These are phyloP conservation scores for Theretra japonica DNA, from an alignment of 2,888 invertebrate species.

Conservation along the genomic window DNA sequence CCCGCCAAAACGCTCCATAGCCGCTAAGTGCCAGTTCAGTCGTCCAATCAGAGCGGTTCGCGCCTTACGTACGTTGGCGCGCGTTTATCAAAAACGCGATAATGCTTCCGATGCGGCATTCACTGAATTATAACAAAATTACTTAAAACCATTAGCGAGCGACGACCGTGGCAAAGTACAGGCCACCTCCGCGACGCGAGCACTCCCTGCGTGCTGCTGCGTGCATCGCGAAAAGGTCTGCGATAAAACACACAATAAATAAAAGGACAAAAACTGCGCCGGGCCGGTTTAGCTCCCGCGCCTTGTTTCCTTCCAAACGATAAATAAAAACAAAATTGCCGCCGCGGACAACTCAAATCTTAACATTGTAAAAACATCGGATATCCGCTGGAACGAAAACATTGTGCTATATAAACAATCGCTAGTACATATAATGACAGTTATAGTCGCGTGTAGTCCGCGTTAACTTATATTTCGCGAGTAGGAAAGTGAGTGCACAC, in stretches of 20 bases:
- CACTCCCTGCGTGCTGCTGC: conserved; percentile 52
- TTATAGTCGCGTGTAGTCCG: neutral
- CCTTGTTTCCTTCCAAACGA: conserved; percentile 51
- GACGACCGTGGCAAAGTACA: conserved; percentile 56
- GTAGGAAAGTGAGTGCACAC: conserved; percentile 32
- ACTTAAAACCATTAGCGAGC: conserved; percentile 64
- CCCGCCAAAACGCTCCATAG: conserved; percentile 65
- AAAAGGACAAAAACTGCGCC: conserved; percentile 61
- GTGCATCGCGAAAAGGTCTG: conserved; percentile 49
- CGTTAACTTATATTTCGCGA: neutral
- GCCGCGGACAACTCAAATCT: conserved; percentile 40
- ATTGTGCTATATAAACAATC: conserved; percentile 13
- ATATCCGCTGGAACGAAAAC: conserved; percentile 8
- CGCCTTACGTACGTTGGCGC: conserved; percentile 72
- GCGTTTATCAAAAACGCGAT: conserved; percentile 73
- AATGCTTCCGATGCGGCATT: conserved; percentile 57
- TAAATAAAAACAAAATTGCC: conserved; percentile 56
- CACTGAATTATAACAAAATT: conserved; percentile 68
- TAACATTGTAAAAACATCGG: conserved; percentile 17
- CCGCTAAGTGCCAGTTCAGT: conserved; percentile 51
- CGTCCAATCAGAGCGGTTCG: conserved; percentile 76
- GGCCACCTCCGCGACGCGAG: conserved; percentile 60
- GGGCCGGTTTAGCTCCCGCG: conserved; percentile 67
- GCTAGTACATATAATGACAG: neutral
- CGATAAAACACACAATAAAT: conserved; percentile 58